Percentiles rank a stretch among this genome's conserved stretches.
These are phyloP conservation scores for Chelidonichthys spinosus DNA, from an alignment of 2,797 vertebrate species.

Conservation along the genomic window DNA sequence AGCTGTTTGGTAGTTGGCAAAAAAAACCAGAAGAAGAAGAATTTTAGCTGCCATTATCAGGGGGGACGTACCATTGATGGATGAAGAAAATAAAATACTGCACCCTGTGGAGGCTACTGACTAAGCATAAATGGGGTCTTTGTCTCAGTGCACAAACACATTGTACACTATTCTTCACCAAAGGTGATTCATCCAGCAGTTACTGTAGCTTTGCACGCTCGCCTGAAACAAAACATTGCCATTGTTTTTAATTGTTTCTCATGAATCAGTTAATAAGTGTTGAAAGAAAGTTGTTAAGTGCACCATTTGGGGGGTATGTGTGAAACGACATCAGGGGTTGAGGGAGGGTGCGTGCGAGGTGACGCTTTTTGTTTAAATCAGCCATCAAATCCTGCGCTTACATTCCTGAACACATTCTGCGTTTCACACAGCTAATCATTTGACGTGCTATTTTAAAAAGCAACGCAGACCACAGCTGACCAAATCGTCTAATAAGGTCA, in stretches of 20 bases:
- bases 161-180: not conserved
- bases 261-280: not conserved
- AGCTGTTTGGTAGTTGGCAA: not conserved
- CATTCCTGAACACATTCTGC: not conserved
- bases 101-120: not conserved
- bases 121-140: not conserved
- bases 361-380: not conserved
- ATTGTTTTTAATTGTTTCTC: not conserved
- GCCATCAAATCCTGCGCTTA: not conserved
- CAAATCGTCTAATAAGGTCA: conserved; percentile 1
- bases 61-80: not conserved
- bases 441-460: not conserved
- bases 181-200: not conserved
- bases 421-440: conserved; percentile 6
- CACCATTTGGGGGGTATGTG: not conserved
- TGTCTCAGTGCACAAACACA: not conserved
- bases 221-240: not conserved
- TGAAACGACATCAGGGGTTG: not conserved
- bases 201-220: not conserved
- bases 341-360: not conserved
- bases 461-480: not conserved
- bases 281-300: not conserved
- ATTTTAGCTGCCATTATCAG: not conserved
- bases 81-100: too few relatives aligned
- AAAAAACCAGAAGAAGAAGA: not conserved